Evolutionary conservation across 2,113 vertebrate genomes (phyloP), one percentile per base, ranked within the genome.

Genomic region (Limnothrissa miodon): DNA sequence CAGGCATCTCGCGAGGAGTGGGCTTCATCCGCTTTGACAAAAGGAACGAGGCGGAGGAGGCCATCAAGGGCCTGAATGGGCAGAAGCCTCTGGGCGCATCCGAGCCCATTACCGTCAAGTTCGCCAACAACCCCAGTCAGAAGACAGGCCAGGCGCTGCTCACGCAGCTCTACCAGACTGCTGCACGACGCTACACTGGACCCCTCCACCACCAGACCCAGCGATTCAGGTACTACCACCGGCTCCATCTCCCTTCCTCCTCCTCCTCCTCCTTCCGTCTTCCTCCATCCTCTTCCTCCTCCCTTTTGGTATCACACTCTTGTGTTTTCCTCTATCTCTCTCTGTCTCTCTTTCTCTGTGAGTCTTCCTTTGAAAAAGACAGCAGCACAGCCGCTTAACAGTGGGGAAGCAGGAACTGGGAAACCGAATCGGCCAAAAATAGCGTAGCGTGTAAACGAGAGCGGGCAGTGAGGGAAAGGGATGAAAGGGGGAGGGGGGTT

Each of bases 11-110:
- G 42, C 95, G 97, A 85, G 97, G 97, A 45, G 97, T 98, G 87
- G 97, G 97, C 1, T 99, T 99, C 93, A 99, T 99, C 92, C 97
- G 97, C 87, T 98, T 99, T 39, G 97, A 99, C 94, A 99, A 99
- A 90, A 95, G 97, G 42, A 97, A 97, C 53, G 97, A 99, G 91
- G 97, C 97, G 0, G 97, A 99, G 89, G 97, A 98, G 90, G 97
- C 97, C 87, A 98, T 99, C 92, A 97, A 98, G 86, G 97, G 97
- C 70, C 93, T 99, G 91, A 98, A 99, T 0, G 97, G 97, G 80
- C 97, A 99, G 93, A 99, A 98, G 86, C 97, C 97, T 0, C 92
- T 98, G 86, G 97, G 97, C 0, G 97, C 97, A 0, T 93, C 96
- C 0, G 97, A 99, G 88, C 97, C 97, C 91, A 98, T 99, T 93